Conservation (phyloP, 2,113 vertebrate genomes). For the Buteo buteo region DNA sequence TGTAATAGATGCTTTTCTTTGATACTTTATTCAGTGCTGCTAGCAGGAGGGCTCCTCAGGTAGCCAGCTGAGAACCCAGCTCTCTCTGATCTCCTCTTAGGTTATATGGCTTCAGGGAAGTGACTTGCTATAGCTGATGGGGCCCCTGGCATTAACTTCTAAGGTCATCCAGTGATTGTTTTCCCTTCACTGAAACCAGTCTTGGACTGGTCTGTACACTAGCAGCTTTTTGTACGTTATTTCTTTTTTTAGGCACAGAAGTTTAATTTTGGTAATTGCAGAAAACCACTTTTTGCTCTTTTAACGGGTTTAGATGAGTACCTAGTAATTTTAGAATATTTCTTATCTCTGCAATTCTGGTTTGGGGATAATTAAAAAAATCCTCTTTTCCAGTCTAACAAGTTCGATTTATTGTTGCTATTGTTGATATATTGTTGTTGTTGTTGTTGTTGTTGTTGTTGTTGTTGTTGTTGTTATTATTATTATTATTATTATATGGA, state of each 20-base stretch:
- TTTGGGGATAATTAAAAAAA: not conserved
- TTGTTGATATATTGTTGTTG: not conserved
- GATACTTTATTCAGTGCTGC: not conserved
- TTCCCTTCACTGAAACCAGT: not conserved
- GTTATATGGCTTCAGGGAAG: not conserved
- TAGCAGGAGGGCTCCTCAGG: not conserved
- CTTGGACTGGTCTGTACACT: not conserved
- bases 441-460: not conserved
- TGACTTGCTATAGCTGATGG: not conserved
- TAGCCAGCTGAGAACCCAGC: not conserved
- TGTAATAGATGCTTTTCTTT: not conserved
- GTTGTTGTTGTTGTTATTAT: too few relatives aligned
- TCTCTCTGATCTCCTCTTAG: not conserved
- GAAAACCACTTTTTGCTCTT: not conserved
- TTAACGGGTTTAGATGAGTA: not conserved
- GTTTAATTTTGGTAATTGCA: not conserved
- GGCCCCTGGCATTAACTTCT: not conserved
- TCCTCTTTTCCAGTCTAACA: not conserved
- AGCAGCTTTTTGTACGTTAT: not conserved
- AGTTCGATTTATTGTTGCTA: not conserved
- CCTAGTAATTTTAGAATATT: not conserved
- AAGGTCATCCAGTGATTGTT: not conserved
- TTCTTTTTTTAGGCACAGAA: not conserved
- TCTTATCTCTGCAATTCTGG: not conserved
- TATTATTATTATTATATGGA: not conserved